These are phyloP conservation scores for Sylvilagus floridanus DNA, from an alignment of 2,797 vertebrate genomes.

Conservation along the genomic window DNA sequence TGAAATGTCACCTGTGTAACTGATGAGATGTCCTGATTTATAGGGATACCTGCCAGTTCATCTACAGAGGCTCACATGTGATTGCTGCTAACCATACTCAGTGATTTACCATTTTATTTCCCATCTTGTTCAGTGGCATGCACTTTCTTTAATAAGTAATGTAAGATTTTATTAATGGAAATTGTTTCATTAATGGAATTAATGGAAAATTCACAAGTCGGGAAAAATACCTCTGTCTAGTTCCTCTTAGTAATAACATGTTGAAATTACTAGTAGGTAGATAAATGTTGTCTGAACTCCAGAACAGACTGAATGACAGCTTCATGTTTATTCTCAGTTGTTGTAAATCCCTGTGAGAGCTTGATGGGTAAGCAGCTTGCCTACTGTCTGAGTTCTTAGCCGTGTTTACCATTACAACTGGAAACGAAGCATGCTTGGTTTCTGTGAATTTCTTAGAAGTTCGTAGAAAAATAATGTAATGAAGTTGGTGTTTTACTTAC, in stretches of 20 bases:
- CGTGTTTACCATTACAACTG: neutral
- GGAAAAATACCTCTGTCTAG: neutral
- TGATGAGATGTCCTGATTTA: neutral
- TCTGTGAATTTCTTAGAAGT: slow-evolving; percentile 43
- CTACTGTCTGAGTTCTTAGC: neutral
- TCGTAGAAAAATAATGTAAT: slow-evolving; percentile 30
- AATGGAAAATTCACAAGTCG: slow-evolving; percentile 20
- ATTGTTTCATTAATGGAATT: slow-evolving; percentile 22
- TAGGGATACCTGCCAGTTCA: neutral
- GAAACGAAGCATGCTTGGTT: neutral
- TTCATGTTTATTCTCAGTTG: slow-evolving; percentile 15
- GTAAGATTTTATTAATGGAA: neutral
- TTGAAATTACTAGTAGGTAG: neutral
- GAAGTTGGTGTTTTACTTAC: neutral
- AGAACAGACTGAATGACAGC: neutral
- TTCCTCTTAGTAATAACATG: neutral
- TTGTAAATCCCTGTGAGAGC: neutral
- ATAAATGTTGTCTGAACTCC: neutral
- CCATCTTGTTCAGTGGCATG: neutral
- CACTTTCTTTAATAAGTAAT: slow-evolving; percentile 26
- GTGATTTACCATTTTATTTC: slow-evolving; percentile 39
- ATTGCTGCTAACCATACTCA: neutral
- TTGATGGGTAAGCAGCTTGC: neutral
- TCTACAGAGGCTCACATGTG: neutral
- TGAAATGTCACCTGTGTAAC: slow-evolving; percentile 15